A percentile compares a stretch with the other conserved stretches of the same genome.
These are phyloP conservation scores for Arrhopalites spinosus DNA, from an alignment of 2,888 invertebrate species.

Conservation along the genomic window DNA sequence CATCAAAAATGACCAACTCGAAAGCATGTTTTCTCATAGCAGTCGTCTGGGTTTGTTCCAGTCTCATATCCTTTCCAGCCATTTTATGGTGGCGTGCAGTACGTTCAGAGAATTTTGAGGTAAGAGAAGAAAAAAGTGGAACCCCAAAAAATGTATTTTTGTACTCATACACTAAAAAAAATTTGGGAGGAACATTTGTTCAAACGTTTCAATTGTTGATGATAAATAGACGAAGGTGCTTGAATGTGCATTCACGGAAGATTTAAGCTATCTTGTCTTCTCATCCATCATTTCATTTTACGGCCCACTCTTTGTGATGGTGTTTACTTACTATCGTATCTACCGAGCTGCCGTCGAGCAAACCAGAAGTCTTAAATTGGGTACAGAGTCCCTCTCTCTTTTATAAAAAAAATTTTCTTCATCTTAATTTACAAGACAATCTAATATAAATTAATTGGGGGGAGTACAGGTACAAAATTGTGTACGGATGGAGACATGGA, in stretches of 20 bases:
- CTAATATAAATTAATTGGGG: no score
- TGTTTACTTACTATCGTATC: conserved; percentile 95
- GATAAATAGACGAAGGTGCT: conserved; percentile 63
- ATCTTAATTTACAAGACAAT: no score
- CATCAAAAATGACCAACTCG: conserved; percentile 88
- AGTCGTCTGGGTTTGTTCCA: conserved; percentile 94
- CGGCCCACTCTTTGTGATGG: conserved; percentile 94
- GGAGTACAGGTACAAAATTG: conserved; percentile 71
- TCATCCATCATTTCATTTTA: conserved; percentile 98
- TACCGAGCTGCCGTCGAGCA: conserved; percentile 92
- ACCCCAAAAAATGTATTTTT: no score
- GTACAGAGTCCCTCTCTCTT: conserved; percentile 63
- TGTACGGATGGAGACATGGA: conserved; percentile 72
- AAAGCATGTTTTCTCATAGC: conserved; percentile 86
- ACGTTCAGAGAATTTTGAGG: conserved; percentile 58
- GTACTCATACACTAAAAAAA: no score
- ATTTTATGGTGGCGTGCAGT: conserved; percentile 96
- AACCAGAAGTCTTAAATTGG: conserved; percentile 85
- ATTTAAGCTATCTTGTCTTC: conserved; percentile 93
- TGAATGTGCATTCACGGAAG: conserved; percentile 95
- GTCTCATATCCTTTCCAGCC: conserved; percentile 96
- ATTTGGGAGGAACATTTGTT: no score
- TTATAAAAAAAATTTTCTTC: background rate
- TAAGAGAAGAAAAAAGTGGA: no score
- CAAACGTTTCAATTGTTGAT: no score